Percentiles rank a stretch among this genome's conserved stretches.
phyloP scores from a whole-genome alignment of 2,113 vertebrate species.

The Hiodon alosoides region DNA sequence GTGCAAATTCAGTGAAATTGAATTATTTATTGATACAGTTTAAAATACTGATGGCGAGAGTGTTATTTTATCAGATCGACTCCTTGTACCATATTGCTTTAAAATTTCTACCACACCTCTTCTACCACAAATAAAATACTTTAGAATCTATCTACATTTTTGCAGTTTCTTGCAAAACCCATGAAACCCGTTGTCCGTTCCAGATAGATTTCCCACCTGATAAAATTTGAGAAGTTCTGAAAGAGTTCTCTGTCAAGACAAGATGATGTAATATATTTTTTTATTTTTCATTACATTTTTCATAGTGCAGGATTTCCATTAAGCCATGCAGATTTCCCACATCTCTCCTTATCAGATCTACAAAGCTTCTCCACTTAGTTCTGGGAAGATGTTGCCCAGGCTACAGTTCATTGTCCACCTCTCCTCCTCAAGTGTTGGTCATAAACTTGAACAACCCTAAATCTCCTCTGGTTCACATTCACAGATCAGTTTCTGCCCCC shows the following conservation, averaged over 20 bases:
- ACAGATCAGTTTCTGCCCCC: background rate
- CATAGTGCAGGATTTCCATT: constrained; percentile 1
- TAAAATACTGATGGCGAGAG: background rate
- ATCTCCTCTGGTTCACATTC: background rate
- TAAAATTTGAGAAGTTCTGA: background rate
- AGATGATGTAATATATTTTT: background rate
- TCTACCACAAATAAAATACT: background rate
- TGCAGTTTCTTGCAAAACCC: constrained; percentile 3
- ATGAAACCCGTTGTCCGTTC: too few species aligned
- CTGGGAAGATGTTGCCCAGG: background rate
- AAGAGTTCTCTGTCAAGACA: background rate
- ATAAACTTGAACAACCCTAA: background rate
- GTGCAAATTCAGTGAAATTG: too few species aligned
- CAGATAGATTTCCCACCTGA: background rate
- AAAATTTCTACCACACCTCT: too few species aligned
- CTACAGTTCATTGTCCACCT: background rate
- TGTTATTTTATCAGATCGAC: background rate
- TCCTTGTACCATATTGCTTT: background rate
- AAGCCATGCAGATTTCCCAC: background rate
- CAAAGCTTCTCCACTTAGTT: background rate
- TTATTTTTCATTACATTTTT: background rate
- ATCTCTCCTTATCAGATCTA: constrained; percentile 5
- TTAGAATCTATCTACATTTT: background rate
- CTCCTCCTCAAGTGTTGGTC: background rate
- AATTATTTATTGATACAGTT: too few species aligned